Evolutionary conservation across 92 coral and sea anemone genomes (phyloP).

Genomic region (Anthopleura xanthogrammica): DNA sequence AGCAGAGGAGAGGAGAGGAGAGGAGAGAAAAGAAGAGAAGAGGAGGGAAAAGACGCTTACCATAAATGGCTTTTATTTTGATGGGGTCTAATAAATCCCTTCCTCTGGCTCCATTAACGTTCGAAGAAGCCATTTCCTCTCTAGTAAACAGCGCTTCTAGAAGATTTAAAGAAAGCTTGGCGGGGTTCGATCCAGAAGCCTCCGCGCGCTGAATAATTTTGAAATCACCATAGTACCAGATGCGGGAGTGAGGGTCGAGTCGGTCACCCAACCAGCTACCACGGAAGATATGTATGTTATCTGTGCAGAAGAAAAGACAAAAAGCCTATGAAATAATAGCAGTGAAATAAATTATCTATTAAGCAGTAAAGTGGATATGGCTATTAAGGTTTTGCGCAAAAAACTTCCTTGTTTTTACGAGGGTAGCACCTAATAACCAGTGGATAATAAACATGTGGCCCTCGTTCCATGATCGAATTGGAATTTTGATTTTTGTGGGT

Average conservation of each 20-base stretch:
- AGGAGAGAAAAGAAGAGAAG: background rate
- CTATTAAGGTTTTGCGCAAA: background rate
- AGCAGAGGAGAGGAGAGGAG: background rate
- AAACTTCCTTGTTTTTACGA: no score
- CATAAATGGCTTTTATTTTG: conserved; percentile 91
- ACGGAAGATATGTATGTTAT: conserved; percentile 41
- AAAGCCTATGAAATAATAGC: background rate
- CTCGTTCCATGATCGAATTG: no score
- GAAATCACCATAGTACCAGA: conserved; percentile 91
- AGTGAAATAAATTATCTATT: no score
- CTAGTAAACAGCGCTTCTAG: conserved; percentile 85
- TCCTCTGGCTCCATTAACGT: conserved; percentile 93
- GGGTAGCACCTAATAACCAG: no score
- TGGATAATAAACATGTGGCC: no score
- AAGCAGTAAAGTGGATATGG: background rate
- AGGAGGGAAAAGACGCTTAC: conserved; percentile 31
- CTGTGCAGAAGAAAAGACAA: conserved; percentile 34
- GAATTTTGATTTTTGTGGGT: no score
- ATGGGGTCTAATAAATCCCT: conserved; percentile 84
- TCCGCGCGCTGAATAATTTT: conserved; percentile 79
- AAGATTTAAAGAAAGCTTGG: conserved; percentile 82
- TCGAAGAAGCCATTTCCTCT: conserved; percentile 97
- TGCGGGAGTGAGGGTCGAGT: conserved; percentile 63
- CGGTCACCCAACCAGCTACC: conserved; percentile 94
- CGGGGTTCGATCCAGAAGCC: conserved; percentile 89